Conservation (phyloP, 2,113 vertebrate species). For the Solea solea region DNA sequence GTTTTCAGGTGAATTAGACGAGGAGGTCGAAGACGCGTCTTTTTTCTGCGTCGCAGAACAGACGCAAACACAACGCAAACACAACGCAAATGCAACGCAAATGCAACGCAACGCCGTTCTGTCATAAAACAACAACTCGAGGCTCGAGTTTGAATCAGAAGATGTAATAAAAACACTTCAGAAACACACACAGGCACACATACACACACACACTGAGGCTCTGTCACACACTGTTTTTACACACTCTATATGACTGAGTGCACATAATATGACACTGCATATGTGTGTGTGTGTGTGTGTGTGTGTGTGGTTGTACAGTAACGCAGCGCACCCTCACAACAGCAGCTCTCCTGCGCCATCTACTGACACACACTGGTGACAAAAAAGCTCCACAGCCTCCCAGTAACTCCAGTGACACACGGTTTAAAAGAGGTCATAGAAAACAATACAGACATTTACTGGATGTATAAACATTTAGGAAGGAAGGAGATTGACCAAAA, state of each 20-base stretch:
- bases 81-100: background rate
- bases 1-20: too few relatives aligned
- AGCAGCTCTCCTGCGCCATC: slow-evolving; percentile 69
- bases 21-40: too few relatives aligned
- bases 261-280: slow-evolving; percentile 8
- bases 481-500: too few relatives aligned
- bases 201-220: background rate
- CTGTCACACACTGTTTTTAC: too few relatives aligned
- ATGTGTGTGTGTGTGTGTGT: background rate
- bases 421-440: too few relatives aligned
- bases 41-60: too few relatives aligned
- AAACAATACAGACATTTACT: too few relatives aligned
- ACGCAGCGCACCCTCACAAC: background rate
- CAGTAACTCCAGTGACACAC: background rate
- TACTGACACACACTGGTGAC: slow-evolving; percentile 44
- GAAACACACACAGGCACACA: background rate
- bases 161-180: background rate
- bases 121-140: slow-evolving; percentile 1
- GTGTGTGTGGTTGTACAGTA: slow-evolving; percentile 6
- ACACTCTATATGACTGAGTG: background rate
- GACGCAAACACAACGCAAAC: background rate
- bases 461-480: too few relatives aligned
- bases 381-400: background rate
- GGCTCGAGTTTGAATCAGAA: background rate
- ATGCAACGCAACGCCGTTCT: background rate